These are phyloP conservation scores for Agrochola lota DNA, from an alignment of 2,888 invertebrate genomes.

Conservation along the genomic window DNA sequence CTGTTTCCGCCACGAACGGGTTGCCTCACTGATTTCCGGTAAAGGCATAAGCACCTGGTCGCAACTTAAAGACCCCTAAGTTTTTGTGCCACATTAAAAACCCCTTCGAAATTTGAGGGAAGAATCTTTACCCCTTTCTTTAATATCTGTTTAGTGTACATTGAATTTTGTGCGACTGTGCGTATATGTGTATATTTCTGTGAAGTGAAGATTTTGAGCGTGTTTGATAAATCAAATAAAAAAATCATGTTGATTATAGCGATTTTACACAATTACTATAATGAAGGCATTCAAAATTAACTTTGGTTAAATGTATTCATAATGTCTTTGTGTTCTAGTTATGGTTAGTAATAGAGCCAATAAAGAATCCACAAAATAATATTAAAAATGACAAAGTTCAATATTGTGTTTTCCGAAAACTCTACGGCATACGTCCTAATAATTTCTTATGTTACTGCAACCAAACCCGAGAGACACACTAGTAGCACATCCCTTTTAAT, in stretches of 20 bases:
- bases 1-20: constrained; percentile 87
- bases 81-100: constrained; percentile 81
- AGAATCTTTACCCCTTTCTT: constrained; percentile 83
- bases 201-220: neutral
- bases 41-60: constrained; percentile 87
- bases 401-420: neutral
- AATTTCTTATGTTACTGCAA: constrained; percentile 41
- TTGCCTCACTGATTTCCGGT: constrained; percentile 89
- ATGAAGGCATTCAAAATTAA: too few relatives aligned
- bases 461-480: constrained; percentile 37
- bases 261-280: too few relatives aligned
- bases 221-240: neutral
- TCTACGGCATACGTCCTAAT: constrained; percentile 1
- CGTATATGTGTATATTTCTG: neutral
- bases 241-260: too few relatives aligned
- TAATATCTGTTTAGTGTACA: constrained; percentile 69
- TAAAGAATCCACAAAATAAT: too few relatives aligned
- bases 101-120: constrained; percentile 83
- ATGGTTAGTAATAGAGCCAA: too few relatives aligned
- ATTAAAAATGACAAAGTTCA: too few relatives aligned
- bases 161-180: constrained; percentile 30
- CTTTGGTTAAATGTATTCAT: too few relatives aligned
- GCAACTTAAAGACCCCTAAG: constrained; percentile 78
- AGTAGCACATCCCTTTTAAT: constrained; percentile 72
- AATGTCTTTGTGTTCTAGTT: too few relatives aligned